These are phyloP conservation scores for Struthidea cinerea DNA, from an alignment of 2,113 vertebrate genomes.

Conservation along the genomic window DNA sequence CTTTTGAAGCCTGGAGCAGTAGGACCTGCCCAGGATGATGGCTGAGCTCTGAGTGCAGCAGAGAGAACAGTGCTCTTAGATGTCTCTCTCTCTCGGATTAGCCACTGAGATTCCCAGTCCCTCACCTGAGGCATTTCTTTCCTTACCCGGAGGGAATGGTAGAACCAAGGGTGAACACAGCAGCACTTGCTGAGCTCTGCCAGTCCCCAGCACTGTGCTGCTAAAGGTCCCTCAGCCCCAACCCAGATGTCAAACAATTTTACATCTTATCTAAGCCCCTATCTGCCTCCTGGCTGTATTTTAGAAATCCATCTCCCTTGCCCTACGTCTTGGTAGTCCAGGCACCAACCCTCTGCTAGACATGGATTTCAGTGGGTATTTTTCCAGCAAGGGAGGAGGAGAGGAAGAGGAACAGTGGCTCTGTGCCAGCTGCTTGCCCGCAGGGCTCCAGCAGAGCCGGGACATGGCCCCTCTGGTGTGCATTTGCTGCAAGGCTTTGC, in stretches of 20 bases:
- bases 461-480: rapidly evolving
- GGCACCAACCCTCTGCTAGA: neutral
- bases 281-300: neutral
- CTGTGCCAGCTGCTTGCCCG: neutral
- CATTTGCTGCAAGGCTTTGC: neutral
- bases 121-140: neutral
- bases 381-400: neutral
- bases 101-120: neutral
- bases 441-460: neutral
- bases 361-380: neutral
- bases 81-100: neutral
- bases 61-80: neutral
- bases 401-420: neutral
- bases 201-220: neutral
- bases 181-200: neutral
- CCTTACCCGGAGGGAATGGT: neutral
- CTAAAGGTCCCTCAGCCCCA: neutral
- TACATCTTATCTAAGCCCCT: neutral
- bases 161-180: neutral
- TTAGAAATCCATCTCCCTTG: neutral
- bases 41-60: neutral
- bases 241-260: neutral
- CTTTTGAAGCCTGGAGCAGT: neutral
- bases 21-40: neutral
- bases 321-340: neutral